Conservation (phyloP, 2,113 vertebrate species). For the Oncorhynchus clarkii region DNA sequence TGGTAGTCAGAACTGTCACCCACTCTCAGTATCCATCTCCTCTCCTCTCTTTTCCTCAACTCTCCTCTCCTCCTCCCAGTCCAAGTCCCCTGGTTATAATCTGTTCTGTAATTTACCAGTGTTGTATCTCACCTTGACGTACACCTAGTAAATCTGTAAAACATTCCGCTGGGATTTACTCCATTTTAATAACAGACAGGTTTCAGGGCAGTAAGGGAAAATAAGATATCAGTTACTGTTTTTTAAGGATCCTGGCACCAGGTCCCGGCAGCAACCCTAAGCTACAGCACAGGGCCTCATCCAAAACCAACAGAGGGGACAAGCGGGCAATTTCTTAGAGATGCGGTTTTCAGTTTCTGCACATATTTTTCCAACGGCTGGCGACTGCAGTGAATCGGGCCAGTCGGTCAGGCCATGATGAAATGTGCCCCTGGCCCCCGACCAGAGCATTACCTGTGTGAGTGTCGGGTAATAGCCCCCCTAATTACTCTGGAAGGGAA, state of each 20-base stretch:
- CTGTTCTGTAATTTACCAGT: conserved; percentile 71
- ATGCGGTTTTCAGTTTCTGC: conserved; percentile 70
- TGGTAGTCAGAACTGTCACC: conserved; percentile 61
- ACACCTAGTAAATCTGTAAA: conserved; percentile 78
- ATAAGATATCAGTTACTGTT: conserved; percentile 73
- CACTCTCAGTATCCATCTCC: not conserved
- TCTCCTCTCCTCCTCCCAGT: conserved; percentile 14
- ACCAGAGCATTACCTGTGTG: conserved; percentile 69
- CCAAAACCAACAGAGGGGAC: conserved; percentile 78
- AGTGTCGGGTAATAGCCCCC: conserved; percentile 70
- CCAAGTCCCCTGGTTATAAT: conserved; percentile 67
- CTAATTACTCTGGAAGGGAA: conserved; percentile 73
- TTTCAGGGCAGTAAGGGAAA: conserved; percentile 54
- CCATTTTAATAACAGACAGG: conserved; percentile 73
- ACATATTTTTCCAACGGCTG: conserved; percentile 68
- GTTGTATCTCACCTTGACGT: conserved; percentile 78
- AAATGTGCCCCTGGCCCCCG: conserved; percentile 58
- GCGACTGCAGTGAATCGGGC: conserved; percentile 5
- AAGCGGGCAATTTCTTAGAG: conserved; percentile 69
- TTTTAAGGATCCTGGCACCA: conserved; percentile 75
- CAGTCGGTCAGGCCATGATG: conserved; percentile 58
- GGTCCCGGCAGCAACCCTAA: conserved; percentile 52
- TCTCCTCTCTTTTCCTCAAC: conserved; percentile 1
- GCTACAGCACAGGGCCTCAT: conserved; percentile 53
- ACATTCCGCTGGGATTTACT: conserved; percentile 72